Conservation (phyloP, 92 coral and sea anemone species). For the Metridium senile region DNA sequence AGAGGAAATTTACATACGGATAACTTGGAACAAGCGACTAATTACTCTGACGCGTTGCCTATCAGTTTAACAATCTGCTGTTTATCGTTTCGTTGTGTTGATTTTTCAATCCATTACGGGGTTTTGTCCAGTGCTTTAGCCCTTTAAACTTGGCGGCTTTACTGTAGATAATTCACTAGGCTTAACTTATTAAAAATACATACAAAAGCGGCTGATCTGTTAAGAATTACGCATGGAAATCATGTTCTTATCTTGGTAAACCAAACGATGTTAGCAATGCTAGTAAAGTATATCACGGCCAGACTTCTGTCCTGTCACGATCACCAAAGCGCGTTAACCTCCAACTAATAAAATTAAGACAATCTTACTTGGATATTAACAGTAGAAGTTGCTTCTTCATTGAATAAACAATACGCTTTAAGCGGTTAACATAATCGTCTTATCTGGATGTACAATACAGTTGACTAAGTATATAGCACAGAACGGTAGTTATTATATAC, state of each 20-base stretch:
- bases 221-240: neutral
- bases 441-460: neutral
- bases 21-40: constrained; percentile 4
- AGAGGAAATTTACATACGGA: neutral
- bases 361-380: too few relatives aligned
- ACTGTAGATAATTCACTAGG: neutral
- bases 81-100: neutral
- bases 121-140: neutral
- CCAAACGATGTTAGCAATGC: too few relatives aligned
- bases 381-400: too few relatives aligned
- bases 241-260: neutral
- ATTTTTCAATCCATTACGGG: neutral
- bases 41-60: neutral
- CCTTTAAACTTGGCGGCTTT: constrained; percentile 12
- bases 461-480: too few relatives aligned
- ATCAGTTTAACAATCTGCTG: constrained; percentile 10
- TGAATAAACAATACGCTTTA: neutral
- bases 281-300: too few relatives aligned
- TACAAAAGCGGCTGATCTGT: neutral
- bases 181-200: neutral
- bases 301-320: too few relatives aligned
- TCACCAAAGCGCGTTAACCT: too few relatives aligned
- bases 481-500: too few relatives aligned
- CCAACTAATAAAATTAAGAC: neutral
- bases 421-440: neutral